phyloP scores from a whole-genome alignment of 2,113 vertebrate genomes.

The Halichoeres trimaculatus region DNA sequence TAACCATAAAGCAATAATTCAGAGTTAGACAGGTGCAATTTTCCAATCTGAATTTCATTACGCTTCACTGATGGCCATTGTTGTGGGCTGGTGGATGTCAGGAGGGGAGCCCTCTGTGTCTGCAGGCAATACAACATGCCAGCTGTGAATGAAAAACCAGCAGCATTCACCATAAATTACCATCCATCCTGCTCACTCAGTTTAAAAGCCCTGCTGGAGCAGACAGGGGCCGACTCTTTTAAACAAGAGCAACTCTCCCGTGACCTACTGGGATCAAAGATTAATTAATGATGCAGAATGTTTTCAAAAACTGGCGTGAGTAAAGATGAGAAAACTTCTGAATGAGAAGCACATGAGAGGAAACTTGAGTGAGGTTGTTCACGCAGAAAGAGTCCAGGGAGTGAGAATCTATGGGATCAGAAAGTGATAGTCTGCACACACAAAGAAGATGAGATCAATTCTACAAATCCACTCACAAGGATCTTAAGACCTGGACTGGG shows the following conservation, averaged over 20 bases:
- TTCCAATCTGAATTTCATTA: conserved; percentile 77
- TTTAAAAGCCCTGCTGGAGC: conserved; percentile 27
- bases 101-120: conserved; percentile 43
- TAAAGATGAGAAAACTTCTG: conserved; percentile 26
- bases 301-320: conserved; percentile 33
- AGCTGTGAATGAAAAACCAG: conserved; percentile 68
- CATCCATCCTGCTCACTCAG: conserved; percentile 45
- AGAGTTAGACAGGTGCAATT: conserved; percentile 71
- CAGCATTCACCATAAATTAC: conserved; percentile 67
- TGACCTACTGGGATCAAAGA: conserved; percentile 45
- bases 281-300: conserved; percentile 55
- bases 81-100: conserved; percentile 43
- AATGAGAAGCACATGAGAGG: not conserved
- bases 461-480: conserved; percentile 19
- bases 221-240: conserved; percentile 34
- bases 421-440: conserved; percentile 6
- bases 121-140: conserved; percentile 43
- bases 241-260: conserved; percentile 54
- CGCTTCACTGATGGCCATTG: conserved; percentile 51
- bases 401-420: not conserved
- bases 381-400: not conserved
- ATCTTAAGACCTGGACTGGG: conserved; percentile 16
- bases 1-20: conserved; percentile 74
- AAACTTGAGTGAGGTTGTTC: not conserved
- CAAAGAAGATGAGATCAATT: conserved; percentile 16